Evolutionary conservation across 1,140 invertebrate species (phyloP), one percentile per base, ranked within the genome.

Genomic region (Dendroctonus ponderosae): DNA sequence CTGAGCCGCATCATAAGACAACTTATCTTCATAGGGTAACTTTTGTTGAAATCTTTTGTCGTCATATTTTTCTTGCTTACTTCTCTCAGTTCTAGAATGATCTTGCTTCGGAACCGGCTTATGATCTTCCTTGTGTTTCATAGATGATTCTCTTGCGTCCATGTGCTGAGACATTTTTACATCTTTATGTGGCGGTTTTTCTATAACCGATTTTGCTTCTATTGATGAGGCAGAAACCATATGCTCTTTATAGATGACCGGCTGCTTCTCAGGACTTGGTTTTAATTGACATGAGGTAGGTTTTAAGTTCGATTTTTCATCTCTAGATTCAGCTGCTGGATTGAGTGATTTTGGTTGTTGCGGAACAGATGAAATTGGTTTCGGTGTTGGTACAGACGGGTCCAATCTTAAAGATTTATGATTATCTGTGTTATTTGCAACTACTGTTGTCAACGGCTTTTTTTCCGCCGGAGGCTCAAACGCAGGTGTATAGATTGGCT

Each of bases 1-100:
- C 5, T 69, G 65, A 53, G 74, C 72, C 5, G 69, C 66, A 44
- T 77, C 75, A 50, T 71, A 72, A 14, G 69, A 40, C 3, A 66
- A 41, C 68, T 76, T 74, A 9, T 74, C 69, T 7, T 76, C 71
- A n/a, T 63, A 70, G 8, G 64, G 12, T 7, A 69, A n/a, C 54
- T 73, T 69, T 39, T 70, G 69, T 40, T 73, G 70, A 15, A 72
- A 72, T n/a, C 69, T 66, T 52, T 73, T 73, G 48, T 74, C 70
- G 7, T 74, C 72, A 57, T 70, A 69, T 69, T 74, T 75, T 41
- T 76, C 71, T 5, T 62, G 58, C 61, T 72, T 68, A 66, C 38
- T 63, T 74, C 65, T 77, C 78, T 26, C 78, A 72, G 1, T 76
- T 80, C 66, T 79, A 76, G 61, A 62, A 77, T 52, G 78, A 77